Evolutionary conservation across 1,140 invertebrate genomes (phyloP).

Genomic region (Teleogryllus occipitalis): DNA sequence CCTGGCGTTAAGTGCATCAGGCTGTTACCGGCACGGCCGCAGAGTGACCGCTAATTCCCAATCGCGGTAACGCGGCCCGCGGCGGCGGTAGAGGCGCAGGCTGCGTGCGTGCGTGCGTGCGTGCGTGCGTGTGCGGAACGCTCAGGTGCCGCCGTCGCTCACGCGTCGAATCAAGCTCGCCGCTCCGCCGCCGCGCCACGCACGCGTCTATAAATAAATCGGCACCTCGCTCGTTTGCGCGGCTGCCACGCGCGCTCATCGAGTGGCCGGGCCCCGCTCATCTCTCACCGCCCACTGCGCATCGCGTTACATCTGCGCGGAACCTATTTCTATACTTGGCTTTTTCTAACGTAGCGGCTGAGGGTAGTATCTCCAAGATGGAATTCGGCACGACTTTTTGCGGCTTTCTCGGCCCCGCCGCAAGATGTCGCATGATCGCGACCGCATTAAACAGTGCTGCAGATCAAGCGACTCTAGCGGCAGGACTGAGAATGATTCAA

Average conservation of each 20-base stretch:
- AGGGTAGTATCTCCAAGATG: no score
- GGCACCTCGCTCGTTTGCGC: background rate
- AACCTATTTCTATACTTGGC: no score
- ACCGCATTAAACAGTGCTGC: no score
- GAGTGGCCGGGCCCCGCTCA: background rate
- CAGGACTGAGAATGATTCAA: no score
- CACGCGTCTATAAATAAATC: background rate
- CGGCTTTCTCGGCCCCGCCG: no score
- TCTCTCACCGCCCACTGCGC: background rate
- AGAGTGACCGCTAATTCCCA: background rate
- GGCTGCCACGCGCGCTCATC: no score
- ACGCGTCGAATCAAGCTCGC: background rate
- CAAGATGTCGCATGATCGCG: no score
- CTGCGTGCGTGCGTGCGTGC: background rate
- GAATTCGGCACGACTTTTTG: no score
- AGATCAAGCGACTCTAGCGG: no score
- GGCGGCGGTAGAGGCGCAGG: background rate
- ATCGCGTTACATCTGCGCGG: background rate
- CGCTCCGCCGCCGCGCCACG: no score
- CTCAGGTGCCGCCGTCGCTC: background rate
- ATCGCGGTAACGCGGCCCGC: background rate
- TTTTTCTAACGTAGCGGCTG: no score
- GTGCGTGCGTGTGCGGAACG: background rate
- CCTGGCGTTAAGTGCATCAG: background rate
- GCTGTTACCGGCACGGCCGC: background rate